Evolutionary conservation across 2,888 invertebrate genomes (phyloP), one percentile per base, ranked within the genome.

Genomic region (Prosopocoilus inquinatus): DNA sequence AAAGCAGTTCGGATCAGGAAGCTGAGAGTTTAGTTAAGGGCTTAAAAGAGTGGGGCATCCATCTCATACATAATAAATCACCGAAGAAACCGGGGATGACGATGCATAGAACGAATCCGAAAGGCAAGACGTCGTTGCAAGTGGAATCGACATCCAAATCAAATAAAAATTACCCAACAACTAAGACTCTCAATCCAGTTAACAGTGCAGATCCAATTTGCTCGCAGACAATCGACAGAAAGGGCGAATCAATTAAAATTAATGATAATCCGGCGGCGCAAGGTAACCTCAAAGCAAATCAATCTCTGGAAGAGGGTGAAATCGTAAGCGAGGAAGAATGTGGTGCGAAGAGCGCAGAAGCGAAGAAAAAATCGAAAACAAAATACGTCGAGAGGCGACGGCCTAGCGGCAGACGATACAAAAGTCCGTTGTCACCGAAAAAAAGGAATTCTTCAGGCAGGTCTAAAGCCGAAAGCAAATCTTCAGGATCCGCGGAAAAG

Each of bases 11-110:
- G 0, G 69, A 70, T 58, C 49, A 59, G 35, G 69, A 70, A 58
- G 69, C 70, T 0, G 67, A 71, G 45, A 67, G 65, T 41, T 53
- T 75, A 28, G 69, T 75, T 2, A 65, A 69, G 53, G 72, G 64
- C 43, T 61, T 75, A 39, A 71, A 71, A 53, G 69, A 75, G 57
- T 59, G 75, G 44, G 76, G 76, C 3, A 75, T 76, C 45, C 71
- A 72, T 64, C 64, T 76, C 36, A 60, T 75, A 47, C 73, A 67
- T 1, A 75, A 74, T 45, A 70, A 68, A 53, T 56, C 66, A 1
- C 65, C 67, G 11, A 61, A 58, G 38, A 68, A 65, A 46, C 9
- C 8, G n/a, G 38, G 11, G 11, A 52, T 16, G 9, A 11, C 9
- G 12, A 11, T 36, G 9, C 9, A 53, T 11, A 39, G 15, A 11